Percentiles rank a stretch among this genome's conserved stretches.
Evolutionary conservation across 2,797 vertebrate genomes (phyloP).

Genomic region (Linurgus olivaceus): DNA sequence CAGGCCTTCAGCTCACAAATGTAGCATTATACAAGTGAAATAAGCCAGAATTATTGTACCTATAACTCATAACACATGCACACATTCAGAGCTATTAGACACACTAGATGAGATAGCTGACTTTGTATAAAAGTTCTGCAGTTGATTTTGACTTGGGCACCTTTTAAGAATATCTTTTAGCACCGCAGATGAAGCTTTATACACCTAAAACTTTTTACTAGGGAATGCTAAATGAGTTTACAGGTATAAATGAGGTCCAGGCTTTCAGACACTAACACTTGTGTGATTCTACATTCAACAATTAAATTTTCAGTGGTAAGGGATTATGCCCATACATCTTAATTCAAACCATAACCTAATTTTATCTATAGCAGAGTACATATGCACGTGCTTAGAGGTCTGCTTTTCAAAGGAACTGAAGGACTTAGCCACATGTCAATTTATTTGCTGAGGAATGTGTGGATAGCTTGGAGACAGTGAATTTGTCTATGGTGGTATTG

Average conservation of each 20-base stretch:
- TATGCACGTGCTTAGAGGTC: neutral
- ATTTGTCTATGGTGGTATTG: neutral
- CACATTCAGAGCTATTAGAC: neutral
- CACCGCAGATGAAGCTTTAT: neutral
- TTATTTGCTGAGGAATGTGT: neutral
- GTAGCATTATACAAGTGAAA: neutral
- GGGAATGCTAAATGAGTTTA: neutral
- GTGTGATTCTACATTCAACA: neutral
- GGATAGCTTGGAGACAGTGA: neutral
- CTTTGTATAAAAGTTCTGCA: neutral
- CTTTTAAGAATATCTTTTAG: neutral
- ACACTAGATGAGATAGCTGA: neutral
- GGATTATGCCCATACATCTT: neutral
- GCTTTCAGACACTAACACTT: neutral
- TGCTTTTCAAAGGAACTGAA: neutral
- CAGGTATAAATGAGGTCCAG: neutral
- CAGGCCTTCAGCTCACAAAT: neutral
- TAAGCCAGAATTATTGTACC: neutral
- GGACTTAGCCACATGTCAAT: neutral
- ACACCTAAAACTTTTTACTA: neutral
- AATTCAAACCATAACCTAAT: neutral
- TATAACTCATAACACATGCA: neutral
- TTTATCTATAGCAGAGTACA: neutral
- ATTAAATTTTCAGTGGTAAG: neutral
- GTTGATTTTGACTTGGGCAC: neutral